phyloP scores from a whole-genome alignment of 2,797 vertebrate genomes.

The Podarcis siculus region DNA sequence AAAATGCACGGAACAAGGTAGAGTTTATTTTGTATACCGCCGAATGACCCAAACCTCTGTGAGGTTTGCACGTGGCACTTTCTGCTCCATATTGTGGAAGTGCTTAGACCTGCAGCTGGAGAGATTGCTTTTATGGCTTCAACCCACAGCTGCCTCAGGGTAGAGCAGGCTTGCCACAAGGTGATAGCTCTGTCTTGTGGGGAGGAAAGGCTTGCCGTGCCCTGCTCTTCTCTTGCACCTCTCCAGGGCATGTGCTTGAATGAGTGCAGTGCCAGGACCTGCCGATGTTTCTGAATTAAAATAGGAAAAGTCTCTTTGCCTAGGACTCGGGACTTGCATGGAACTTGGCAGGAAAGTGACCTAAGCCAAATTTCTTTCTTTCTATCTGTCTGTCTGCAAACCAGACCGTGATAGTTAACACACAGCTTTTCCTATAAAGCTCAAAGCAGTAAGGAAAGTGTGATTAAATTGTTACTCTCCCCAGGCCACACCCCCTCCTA shows the following conservation, averaged over 20 bases:
- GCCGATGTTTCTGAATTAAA: neutral
- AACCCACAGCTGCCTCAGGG: neutral
- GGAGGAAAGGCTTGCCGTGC: neutral
- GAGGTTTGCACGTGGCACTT: neutral
- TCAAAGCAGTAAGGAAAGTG: neutral
- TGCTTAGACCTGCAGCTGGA: too few relatives aligned
- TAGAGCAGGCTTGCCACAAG: too few relatives aligned
- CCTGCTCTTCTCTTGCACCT: neutral
- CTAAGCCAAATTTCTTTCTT: neutral
- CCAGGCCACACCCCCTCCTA: too few relatives aligned
- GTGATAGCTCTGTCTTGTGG: neutral
- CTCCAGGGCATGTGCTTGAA: neutral
- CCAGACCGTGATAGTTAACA: neutral
- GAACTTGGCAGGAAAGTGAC: neutral
- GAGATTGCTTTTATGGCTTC: neutral
- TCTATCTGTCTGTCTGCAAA: too few relatives aligned
- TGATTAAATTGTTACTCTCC: neutral
- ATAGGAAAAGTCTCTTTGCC: neutral
- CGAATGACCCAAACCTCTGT: too few relatives aligned
- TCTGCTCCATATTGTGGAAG: neutral
- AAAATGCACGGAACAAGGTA: conserved; percentile 93
- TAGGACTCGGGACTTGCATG: neutral
- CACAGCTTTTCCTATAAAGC: neutral
- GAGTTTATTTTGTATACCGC: neutral
- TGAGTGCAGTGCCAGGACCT: neutral